Conservation (phyloP, 2,888 invertebrate species). For the Ophion obscuratus region DNA sequence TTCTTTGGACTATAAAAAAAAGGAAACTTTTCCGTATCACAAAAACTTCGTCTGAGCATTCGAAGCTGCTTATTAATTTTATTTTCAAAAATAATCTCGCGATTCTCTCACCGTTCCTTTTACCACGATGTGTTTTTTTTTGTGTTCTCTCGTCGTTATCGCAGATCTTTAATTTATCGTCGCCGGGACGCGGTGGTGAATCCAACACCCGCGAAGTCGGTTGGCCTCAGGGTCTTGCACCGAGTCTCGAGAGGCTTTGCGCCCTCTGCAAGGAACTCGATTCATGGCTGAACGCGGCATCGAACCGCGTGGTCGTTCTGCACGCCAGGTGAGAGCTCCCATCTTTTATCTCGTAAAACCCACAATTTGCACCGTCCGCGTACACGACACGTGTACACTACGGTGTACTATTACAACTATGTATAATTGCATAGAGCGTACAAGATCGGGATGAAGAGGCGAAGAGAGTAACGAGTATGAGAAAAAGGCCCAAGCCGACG, state of each 20-base stretch:
- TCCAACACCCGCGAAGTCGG: constrained; percentile 88
- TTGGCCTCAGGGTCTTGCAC: constrained; percentile 94
- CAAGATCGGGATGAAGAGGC: constrained; percentile 2
- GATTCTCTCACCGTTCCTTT: background rate
- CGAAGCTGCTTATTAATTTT: background rate
- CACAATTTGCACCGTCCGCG: constrained; percentile 41
- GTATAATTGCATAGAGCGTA: constrained; percentile 43
- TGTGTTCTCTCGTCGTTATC: constrained; percentile 75
- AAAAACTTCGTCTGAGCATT: no score
- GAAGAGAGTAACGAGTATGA: constrained; percentile 17
- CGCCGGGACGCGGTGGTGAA: constrained; percentile 86
- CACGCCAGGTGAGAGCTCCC: constrained; percentile 89
- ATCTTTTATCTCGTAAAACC: constrained; percentile 27
- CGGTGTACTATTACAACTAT: constrained; percentile 25
- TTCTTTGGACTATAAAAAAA: no score
- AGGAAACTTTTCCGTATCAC: no score
- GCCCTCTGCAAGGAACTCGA: constrained; percentile 97
- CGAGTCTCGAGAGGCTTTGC: constrained; percentile 95
- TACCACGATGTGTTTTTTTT: background rate
- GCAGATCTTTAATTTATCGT: constrained; percentile 95
- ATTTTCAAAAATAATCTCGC: background rate
- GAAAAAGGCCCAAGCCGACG: background rate
- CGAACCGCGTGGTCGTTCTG: constrained; percentile 94
- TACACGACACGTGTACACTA: background rate
- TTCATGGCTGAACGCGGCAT: constrained; percentile 94